A percentile compares a stretch with the other conserved stretches of the same genome.
Conservation (phyloP, 2,113 vertebrate species). For the Glaucomys volans region DNA sequence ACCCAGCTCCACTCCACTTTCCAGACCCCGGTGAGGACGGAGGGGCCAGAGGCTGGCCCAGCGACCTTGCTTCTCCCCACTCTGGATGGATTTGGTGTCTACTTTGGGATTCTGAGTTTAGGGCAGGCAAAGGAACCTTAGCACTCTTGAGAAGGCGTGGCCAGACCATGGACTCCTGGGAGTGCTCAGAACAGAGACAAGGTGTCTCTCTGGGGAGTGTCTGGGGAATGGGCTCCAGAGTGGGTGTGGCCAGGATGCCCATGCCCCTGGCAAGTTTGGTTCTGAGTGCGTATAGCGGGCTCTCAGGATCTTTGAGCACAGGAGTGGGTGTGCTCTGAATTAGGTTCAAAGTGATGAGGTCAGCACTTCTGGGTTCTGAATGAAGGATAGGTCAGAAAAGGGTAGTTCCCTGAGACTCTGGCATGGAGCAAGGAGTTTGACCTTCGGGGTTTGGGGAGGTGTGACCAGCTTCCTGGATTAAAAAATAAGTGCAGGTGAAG, state of each 20-base stretch:
- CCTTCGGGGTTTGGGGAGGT: not conserved
- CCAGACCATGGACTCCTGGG: rapidly evolving
- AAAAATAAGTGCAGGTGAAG: not conserved
- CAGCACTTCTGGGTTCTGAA: not conserved
- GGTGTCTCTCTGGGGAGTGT: not conserved
- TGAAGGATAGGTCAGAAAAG: not conserved
- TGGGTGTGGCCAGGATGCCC: not conserved
- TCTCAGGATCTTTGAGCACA: not conserved
- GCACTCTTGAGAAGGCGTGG: not conserved
- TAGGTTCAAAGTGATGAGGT: not conserved
- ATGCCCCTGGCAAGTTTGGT: not conserved
- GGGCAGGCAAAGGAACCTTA: not conserved
- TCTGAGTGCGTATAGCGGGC: not conserved
- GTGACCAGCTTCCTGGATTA: not conserved
- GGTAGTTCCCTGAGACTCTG: not conserved
- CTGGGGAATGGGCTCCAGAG: not conserved
- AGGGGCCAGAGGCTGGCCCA: rapidly evolving
- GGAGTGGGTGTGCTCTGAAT: not conserved
- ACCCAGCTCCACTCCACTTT: slow-evolving; percentile 94
- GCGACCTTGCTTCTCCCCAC: not conserved
- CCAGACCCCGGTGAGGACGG: slow-evolving; percentile 91
- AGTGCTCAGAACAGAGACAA: no score
- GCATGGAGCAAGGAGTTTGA: not conserved
- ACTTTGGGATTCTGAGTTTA: not conserved
- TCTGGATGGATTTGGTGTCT: not conserved